A percentile compares a stretch with the other conserved stretches of the same genome.
phyloP scores from a whole-genome alignment of 2,888 invertebrate species.

The Andrena haemorrhoa region DNA sequence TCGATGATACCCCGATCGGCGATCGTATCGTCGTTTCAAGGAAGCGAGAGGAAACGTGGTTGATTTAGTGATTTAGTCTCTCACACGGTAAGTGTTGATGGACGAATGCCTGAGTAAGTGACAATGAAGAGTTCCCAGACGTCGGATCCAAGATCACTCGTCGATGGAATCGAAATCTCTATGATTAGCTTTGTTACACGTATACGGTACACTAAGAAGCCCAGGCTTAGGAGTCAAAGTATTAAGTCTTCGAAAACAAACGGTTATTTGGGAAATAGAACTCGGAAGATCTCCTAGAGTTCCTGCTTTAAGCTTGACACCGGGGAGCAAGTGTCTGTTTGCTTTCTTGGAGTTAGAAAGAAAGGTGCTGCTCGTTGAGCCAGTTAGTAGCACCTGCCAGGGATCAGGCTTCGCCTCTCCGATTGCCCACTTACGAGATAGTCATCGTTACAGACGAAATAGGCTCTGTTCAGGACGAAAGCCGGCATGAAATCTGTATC shows the following conservation, averaged over 20 bases:
- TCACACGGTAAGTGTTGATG: no score
- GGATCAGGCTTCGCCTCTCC: neutral
- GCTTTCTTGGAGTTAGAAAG: neutral
- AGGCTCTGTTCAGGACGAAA: constrained; percentile 77
- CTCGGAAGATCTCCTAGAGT: neutral
- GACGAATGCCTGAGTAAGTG: no score
- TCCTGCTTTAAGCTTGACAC: neutral
- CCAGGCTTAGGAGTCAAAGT: no score
- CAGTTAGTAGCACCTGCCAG: neutral
- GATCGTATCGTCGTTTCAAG: neutral
- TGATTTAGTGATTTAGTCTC: no score
- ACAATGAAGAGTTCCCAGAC: no score
- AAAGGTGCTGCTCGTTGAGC: no score
- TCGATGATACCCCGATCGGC: constrained; percentile 29
- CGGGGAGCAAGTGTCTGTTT: neutral
- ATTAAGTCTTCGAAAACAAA: neutral
- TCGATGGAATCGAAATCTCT: no score
- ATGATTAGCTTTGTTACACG: no score
- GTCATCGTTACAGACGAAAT: constrained; percentile 83
- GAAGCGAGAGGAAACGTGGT: no score
- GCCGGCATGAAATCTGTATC: constrained; percentile 74
- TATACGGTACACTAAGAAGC: no score
- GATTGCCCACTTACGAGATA: constrained; percentile 78
- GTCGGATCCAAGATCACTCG: no score
- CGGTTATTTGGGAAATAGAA: no score